Conservation (phyloP, 2,113 vertebrate genomes). For the Uropsilus gracilis region DNA sequence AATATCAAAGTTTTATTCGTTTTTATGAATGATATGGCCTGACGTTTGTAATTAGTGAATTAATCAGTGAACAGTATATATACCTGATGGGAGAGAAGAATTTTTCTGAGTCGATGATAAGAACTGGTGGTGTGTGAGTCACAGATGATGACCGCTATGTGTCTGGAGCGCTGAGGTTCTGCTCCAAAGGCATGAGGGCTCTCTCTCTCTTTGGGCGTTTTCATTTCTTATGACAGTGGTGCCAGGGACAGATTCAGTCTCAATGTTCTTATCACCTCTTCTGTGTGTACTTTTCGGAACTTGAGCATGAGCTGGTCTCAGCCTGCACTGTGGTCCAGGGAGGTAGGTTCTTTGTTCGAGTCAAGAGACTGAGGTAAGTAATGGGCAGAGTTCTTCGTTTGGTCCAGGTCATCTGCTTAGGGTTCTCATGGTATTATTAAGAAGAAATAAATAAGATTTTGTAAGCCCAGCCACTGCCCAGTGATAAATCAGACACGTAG, state of each 20-base stretch:
- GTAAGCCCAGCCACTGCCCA: not conserved
- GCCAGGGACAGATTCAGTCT: not conserved
- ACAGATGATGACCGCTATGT: not conserved
- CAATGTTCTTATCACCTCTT: fast-evolving
- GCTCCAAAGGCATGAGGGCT: too few species aligned
- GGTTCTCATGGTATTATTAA: not conserved
- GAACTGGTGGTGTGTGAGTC: not conserved
- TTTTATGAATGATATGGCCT: not conserved
- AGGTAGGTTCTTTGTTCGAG: not conserved
- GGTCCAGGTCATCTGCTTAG: not conserved
- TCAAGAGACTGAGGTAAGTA: not conserved
- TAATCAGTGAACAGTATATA: not conserved
- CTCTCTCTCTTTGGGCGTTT: not conserved
- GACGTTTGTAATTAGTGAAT: not conserved
- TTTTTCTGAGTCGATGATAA: not conserved
- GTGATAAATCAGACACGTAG: not conserved
- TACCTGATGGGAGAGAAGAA: not conserved
- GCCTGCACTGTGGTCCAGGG: not conserved
- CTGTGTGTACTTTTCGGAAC: not conserved
- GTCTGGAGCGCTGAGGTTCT: constrained; percentile 25
- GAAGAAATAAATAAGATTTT: not conserved
- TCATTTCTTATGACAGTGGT: not conserved
- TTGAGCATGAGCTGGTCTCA: not conserved
- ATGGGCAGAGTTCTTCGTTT: not conserved
- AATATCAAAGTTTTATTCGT: not conserved